phyloP scores from a whole-genome alignment of 2,888 invertebrate genomes.

The Tachina grossa region DNA sequence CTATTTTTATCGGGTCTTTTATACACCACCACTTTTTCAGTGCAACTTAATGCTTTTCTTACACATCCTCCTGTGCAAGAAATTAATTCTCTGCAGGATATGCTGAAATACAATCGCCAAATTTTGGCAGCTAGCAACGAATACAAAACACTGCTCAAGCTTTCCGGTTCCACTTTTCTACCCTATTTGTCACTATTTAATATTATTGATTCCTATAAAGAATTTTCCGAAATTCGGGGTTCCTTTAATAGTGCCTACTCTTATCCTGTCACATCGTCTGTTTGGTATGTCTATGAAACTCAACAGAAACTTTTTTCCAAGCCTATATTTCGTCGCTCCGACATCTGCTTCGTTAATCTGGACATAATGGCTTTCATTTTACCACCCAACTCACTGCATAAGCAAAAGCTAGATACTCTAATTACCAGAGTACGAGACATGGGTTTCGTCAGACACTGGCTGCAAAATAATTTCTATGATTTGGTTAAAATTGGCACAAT shows the following conservation, averaged over 20 bases:
- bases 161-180: constrained; percentile 51
- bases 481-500: constrained; percentile 59
- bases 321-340: constrained; percentile 65
- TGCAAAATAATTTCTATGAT: constrained; percentile 61
- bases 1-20: constrained; percentile 70
- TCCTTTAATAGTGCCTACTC: constrained; percentile 66
- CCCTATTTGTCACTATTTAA: constrained; percentile 65
- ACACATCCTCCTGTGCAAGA: constrained; percentile 65
- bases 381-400: constrained; percentile 69
- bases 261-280: constrained; percentile 70
- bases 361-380: constrained; percentile 68
- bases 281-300: constrained; percentile 69
- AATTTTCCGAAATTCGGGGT: constrained; percentile 65
- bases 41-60: constrained; percentile 70
- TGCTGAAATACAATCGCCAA: constrained; percentile 51
- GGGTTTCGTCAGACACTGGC: constrained; percentile 51
- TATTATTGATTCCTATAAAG: constrained; percentile 61
- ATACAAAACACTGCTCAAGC: constrained; percentile 46
- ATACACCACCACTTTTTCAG: constrained; percentile 71
- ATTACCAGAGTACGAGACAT: constrained; percentile 53
- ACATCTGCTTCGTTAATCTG: constrained; percentile 66
- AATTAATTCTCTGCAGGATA: constrained; percentile 66
- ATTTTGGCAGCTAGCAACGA: constrained; percentile 42
- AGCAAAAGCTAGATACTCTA: constrained; percentile 62
- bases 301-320: constrained; percentile 68